Percentiles rank a stretch among this genome's conserved stretches.
Evolutionary conservation across 1,140 invertebrate species (phyloP).

Genomic region (Nephila pilipes): DNA sequence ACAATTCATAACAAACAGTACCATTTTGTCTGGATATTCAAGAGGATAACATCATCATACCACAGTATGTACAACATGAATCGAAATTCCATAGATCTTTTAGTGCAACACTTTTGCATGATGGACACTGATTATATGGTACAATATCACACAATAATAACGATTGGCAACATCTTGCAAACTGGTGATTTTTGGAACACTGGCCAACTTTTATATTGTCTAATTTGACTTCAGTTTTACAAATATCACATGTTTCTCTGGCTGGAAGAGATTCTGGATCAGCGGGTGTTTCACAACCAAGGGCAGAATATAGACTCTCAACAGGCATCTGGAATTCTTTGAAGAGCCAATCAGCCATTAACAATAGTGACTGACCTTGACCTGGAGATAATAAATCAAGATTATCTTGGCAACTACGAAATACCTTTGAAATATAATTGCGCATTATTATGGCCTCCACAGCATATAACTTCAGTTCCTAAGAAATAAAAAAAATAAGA

Average conservation of each 20-base stretch:
- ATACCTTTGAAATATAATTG: conserved; percentile 57
- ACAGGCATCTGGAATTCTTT: conserved; percentile 45
- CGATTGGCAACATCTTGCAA: conserved; percentile 64
- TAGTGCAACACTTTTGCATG: conserved; percentile 57
- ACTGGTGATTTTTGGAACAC: conserved; percentile 54
- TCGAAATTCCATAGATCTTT: conserved; percentile 61
- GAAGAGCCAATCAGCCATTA: conserved; percentile 69
- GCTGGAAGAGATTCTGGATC: conserved; percentile 45
- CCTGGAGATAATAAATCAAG: conserved; percentile 66
- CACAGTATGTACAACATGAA: conserved; percentile 63
- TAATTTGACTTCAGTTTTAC: conserved; percentile 49
- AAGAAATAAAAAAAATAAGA: not conserved
- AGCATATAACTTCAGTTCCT: conserved; percentile 48
- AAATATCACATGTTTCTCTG: conserved; percentile 61
- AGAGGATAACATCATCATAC: not conserved
- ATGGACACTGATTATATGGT: conserved; percentile 19
- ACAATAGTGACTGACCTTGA: conserved; percentile 58
- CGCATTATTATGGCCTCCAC: conserved; percentile 53
- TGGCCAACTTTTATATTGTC: conserved; percentile 52
- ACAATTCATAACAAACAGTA: no score
- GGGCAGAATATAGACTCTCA: conserved; percentile 31
- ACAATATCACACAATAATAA: conserved; percentile 46
- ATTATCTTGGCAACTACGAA: conserved; percentile 59
- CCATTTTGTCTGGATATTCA: no score
- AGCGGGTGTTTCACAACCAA: conserved; percentile 50